These are phyloP conservation scores for Gallinago media DNA, from an alignment of 2,113 vertebrate genomes.

Conservation along the genomic window DNA sequence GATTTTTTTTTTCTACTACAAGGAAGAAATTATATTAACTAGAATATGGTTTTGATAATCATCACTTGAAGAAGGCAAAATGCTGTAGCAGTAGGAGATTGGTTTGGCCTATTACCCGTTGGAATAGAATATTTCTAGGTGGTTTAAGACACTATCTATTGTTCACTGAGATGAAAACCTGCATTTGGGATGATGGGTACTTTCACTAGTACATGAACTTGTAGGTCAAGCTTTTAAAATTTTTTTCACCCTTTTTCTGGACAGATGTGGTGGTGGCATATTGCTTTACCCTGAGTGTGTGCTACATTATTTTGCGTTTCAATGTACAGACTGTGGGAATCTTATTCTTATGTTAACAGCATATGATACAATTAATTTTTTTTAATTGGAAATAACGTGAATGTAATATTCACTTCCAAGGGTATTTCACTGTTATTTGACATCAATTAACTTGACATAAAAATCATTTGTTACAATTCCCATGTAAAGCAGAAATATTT, in stretches of 20 bases:
- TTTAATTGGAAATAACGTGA: slow-evolving; percentile 7
- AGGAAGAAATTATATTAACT: neutral
- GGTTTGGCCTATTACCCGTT: neutral
- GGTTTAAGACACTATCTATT: neutral
- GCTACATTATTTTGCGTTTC: neutral
- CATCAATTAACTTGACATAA: slow-evolving; percentile 61
- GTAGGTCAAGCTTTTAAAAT: neutral
- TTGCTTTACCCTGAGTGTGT: neutral
- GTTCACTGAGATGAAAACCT: neutral
- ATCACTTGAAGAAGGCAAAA: neutral
- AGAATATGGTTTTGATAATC: neutral
- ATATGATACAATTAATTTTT: neutral
- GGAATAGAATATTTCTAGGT: neutral
- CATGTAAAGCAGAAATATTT: slow-evolving; percentile 52
- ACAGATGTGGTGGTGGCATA: neutral
- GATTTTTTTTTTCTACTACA: neutral
- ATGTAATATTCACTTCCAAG: slow-evolving; percentile 22
- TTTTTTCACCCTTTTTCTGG: neutral
- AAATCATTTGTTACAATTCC: slow-evolving; percentile 42
- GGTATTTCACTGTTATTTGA: slow-evolving; percentile 36
- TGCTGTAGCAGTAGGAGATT: neutral
- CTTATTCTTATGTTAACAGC: neutral
- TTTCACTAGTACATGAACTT: neutral
- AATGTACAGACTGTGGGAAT: neutral
- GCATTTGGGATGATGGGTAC: neutral